Conservation (phyloP, 2,797 vertebrate genomes). For the Pyrocephalus nanus region DNA sequence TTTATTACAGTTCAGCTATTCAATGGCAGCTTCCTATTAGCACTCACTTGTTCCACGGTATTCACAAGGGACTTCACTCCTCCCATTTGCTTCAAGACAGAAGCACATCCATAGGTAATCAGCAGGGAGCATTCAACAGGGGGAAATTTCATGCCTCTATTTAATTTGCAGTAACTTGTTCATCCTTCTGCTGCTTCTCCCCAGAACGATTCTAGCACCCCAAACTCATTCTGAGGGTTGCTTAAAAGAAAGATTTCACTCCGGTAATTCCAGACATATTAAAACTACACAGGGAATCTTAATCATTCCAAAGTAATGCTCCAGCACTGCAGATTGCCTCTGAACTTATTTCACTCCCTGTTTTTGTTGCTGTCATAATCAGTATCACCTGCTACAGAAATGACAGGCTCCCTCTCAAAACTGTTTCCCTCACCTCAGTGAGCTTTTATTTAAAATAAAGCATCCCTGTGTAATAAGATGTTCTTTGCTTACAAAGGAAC, state of each 20-base stretch:
- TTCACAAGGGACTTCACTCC: not conserved
- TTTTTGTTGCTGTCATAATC: not conserved
- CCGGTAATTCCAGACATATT: not conserved
- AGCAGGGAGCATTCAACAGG: not conserved
- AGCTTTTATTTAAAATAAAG: not conserved
- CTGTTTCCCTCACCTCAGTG: not conserved
- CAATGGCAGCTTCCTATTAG: not conserved
- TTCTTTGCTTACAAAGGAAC: not conserved
- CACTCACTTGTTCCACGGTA: not conserved
- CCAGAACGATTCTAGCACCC: not conserved
- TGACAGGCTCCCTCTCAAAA: not conserved
- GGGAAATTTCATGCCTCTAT: not conserved
- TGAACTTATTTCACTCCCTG: not conserved
- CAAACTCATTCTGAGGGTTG: not conserved
- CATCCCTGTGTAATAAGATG: not conserved
- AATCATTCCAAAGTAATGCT: not conserved
- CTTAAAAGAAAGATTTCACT: not conserved
- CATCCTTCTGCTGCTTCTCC: not conserved
- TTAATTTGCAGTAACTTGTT: not conserved
- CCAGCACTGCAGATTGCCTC: not conserved
- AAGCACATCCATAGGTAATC: not conserved
- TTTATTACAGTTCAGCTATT: slow-evolving; percentile 14
- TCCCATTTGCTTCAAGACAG: not conserved
- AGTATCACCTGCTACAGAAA: not conserved
- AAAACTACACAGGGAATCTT: not conserved